Evolutionary conservation across 2,797 vertebrate species (phyloP).

Genomic region (Phoebastria nigripes): DNA sequence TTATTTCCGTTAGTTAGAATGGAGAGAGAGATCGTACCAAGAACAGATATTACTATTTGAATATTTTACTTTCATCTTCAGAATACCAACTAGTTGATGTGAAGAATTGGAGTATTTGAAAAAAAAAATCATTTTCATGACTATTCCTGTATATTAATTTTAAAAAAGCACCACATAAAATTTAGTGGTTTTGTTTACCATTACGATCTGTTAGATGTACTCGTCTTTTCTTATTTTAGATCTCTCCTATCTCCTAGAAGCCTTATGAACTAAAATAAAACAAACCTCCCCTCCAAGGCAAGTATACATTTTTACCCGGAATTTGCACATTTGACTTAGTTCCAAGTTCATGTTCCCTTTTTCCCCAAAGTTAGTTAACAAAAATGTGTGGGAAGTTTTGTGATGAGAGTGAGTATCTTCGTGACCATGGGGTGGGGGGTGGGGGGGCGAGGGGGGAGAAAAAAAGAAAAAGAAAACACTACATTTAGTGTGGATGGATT

Average conservation of each 20-base stretch:
- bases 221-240: constrained; percentile 47
- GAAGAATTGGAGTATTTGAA: not conserved
- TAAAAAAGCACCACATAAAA: not conserved
- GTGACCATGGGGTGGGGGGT: not conserved
- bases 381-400: constrained; percentile 40
- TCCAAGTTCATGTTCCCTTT: constrained; percentile 60
- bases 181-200: constrained; percentile 28
- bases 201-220: constrained; percentile 14
- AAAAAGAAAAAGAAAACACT: not conserved
- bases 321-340: constrained; percentile 62
- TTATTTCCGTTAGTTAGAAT: not conserved
- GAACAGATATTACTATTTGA: not conserved
- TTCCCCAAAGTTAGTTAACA: constrained; percentile 31
- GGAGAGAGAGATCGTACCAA: not conserved
- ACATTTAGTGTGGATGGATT: not conserved
- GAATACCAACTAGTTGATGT: not conserved
- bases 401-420: not conserved
- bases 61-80: not conserved
- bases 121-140: not conserved
- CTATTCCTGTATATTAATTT: constrained; percentile 24
- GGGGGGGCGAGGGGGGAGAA: not conserved
- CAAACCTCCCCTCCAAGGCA: constrained; percentile 42
- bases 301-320: constrained; percentile 34
- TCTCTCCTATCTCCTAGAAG: constrained; percentile 16
- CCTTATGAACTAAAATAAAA: constrained; percentile 51